phyloP scores from a whole-genome alignment of 2,888 invertebrate species.

The Polietes domitor region DNA sequence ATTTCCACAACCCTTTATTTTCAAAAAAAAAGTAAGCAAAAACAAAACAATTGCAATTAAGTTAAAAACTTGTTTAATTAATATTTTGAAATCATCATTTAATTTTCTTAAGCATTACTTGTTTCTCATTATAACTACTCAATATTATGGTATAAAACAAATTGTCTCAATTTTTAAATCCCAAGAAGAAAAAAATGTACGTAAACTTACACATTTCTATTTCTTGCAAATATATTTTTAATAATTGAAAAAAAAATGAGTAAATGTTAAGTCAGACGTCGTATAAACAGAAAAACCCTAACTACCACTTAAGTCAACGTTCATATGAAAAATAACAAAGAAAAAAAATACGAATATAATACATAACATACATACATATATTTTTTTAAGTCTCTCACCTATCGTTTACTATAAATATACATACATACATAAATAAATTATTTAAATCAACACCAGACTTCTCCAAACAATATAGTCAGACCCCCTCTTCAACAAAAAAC shows the following conservation, averaged over 20 bases:
- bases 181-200: slow-evolving; percentile 3
- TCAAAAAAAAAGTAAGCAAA: background rate
- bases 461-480: background rate
- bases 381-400: slow-evolving; percentile 56
- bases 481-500: slow-evolving; percentile 3
- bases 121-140: background rate
- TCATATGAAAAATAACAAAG: background rate
- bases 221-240: slow-evolving; percentile 41
- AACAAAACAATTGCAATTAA: slow-evolving; percentile 38
- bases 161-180: slow-evolving; percentile 18
- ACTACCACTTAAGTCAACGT: slow-evolving; percentile 37
- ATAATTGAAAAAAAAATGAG: slow-evolving; percentile 17
- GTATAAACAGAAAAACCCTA: background rate
- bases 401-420: slow-evolving; percentile 41
- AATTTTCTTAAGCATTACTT: background rate
- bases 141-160: background rate
- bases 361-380: slow-evolving; percentile 41
- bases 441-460: slow-evolving; percentile 12
- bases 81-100: background rate
- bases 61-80: slow-evolving; percentile 37
- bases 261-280: slow-evolving; percentile 10
- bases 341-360: slow-evolving; percentile 12
- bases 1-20: slow-evolving; percentile 26
- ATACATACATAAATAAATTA: slow-evolving; percentile 51
- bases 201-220: slow-evolving; percentile 30